Conservation (phyloP, 2,888 invertebrate genomes). For the Callyntrura sp. region DNA sequence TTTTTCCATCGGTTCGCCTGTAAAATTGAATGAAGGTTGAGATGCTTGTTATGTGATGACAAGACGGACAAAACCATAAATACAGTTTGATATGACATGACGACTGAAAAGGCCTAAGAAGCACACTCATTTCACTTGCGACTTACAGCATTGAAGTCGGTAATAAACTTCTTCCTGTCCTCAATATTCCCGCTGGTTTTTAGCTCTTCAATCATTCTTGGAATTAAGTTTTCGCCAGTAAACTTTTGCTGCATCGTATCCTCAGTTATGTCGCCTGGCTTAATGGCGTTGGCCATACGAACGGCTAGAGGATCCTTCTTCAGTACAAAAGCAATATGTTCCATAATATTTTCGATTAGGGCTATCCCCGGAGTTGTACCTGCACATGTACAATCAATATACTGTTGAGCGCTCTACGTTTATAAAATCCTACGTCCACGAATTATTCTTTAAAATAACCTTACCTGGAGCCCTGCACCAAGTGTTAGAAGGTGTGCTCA, state of each 20-base stretch:
- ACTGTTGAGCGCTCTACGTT: not conserved
- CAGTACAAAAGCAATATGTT: constrained; percentile 88
- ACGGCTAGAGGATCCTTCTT: constrained; percentile 88
- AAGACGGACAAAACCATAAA: no score
- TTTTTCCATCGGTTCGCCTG: constrained; percentile 83
- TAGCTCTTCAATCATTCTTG: constrained; percentile 87
- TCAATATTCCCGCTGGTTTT: constrained; percentile 88
- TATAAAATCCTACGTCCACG: no score
- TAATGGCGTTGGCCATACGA: constrained; percentile 87
- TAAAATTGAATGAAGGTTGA: not conserved
- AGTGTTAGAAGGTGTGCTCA: constrained; percentile 85
- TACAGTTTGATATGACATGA: no score
- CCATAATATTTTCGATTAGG: constrained; percentile 89
- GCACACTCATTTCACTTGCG: not conserved
- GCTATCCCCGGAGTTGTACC: constrained; percentile 89
- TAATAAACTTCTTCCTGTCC: constrained; percentile 87
- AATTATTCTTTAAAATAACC: no score
- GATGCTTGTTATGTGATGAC: no score
- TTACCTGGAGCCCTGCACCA: constrained; percentile 85
- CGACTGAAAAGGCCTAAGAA: no score
- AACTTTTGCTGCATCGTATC: constrained; percentile 49
- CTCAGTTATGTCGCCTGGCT: constrained; percentile 84
- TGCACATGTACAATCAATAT: constrained; percentile 83
- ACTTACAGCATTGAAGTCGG: constrained; percentile 88
- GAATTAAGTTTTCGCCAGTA: constrained; percentile 85